Base-by-base conservation (phyloP, 2,113 vertebrate genomes). In the Rhinopomastus cyanomelas region DNA sequence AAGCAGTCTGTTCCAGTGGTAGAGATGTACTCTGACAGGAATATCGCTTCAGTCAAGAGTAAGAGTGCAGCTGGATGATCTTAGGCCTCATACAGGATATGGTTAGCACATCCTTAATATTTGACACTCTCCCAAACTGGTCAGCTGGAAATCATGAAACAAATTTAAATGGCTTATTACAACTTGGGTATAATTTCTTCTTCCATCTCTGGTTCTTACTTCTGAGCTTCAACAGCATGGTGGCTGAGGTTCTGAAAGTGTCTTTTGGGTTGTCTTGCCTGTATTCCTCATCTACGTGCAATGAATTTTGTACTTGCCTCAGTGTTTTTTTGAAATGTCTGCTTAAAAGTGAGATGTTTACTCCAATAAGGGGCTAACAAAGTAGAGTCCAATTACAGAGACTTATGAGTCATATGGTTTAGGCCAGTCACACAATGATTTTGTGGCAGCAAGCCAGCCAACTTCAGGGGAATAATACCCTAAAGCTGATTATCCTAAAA, bases 101-200 rank as follows among this genome's bases (percentile, higher is more conserved):
- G 88, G 66, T 55, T 57, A 69, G 32, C 61, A 42, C 16, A 13
- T 59, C 39, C 46, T 78, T 82, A 92, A 49, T 22, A 42, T 83
- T 89, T 92, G 76, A 85, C 15, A 44, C 12, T 44, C 86, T 64
- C 65, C 37, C 51, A 88, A 32, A 81, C 76, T 76, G 84, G 55
- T 91, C 89, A 73, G 30, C 82, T 92, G 85, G 59, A 72, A 94
- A 64, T 81, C 34, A 56, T 56, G 66, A 76, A 42, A 29, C 66
- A 88, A 90, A 68, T 61, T 34, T 46, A 90, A 84, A 25, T 56
- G 29, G 10, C 78, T 87, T 81, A 68, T 88, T 95, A 55, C 30
- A 74, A 21, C 15, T 27, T 36, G 57, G 11, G 53, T 39, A 26
- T 73, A 85, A 87, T 39, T 85, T 46, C 30, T 36, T 75, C 42